Conservation (phyloP, 53 echinoderm and acorn worm genomes). For the Temnopleurus reevesii region DNA sequence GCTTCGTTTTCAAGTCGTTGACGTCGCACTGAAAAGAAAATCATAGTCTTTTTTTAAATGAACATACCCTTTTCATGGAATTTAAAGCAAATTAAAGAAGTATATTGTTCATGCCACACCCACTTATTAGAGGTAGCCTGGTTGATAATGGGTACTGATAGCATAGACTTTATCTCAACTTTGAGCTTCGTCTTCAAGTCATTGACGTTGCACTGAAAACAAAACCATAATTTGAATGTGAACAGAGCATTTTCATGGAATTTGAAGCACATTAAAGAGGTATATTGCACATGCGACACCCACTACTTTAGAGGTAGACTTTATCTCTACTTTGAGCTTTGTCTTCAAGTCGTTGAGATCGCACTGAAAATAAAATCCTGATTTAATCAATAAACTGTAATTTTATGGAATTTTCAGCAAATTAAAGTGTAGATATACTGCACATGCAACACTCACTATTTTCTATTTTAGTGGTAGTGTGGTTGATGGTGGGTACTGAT, state of each 20-base stretch:
- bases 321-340: slow-evolving; percentile 71
- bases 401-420: too few species aligned
- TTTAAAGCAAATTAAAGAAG: too few species aligned
- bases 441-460: slow-evolving; percentile 48
- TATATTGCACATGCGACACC: background rate
- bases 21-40: slow-evolving; percentile 44
- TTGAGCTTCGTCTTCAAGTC: slow-evolving; percentile 69
- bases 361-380: too few species aligned
- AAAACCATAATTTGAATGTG: too few species aligned
- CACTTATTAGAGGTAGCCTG: slow-evolving; percentile 79
- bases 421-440: too few species aligned
- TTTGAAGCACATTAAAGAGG: too few species aligned
- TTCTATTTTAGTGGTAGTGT: slow-evolving; percentile 79
- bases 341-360: slow-evolving; percentile 58
- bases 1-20: slow-evolving; percentile 61
- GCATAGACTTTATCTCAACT: slow-evolving; percentile 66
- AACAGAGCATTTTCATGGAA: too few species aligned
- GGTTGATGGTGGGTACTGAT: slow-evolving; percentile 92
- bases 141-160: slow-evolving; percentile 95
- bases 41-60: too few species aligned
- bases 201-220: slow-evolving; percentile 43
- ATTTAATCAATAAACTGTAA: too few species aligned
- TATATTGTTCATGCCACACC: background rate
- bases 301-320: slow-evolving; percentile 77
- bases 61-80: too few species aligned